phyloP scores from a whole-genome alignment of 2,888 invertebrate genomes.

The Apamea crenata region DNA sequence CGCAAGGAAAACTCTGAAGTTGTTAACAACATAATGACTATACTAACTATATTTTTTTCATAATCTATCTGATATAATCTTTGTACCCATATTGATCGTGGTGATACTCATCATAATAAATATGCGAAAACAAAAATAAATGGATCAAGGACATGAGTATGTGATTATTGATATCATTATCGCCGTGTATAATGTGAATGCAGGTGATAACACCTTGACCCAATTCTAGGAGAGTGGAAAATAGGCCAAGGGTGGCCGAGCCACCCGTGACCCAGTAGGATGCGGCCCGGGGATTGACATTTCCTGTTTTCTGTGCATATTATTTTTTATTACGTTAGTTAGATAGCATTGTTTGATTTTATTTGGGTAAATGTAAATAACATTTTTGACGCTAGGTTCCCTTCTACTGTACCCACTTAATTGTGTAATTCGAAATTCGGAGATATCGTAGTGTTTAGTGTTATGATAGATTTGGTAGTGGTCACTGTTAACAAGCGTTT shows the following conservation, averaged over 20 bases:
- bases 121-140: constrained; percentile 54
- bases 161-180: constrained; percentile 72
- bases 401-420: background rate
- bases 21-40: background rate
- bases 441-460: background rate
- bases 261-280: constrained; percentile 72
- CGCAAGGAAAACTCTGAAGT: background rate
- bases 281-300: constrained; percentile 47
- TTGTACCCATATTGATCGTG: constrained; percentile 7
- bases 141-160: constrained; percentile 70
- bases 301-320: constrained; percentile 43
- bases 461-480: background rate
- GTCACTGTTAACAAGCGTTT: background rate
- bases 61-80: background rate
- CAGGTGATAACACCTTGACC: constrained; percentile 73
- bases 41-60: background rate
- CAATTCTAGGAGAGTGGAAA: constrained; percentile 72
- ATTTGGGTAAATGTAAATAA: background rate
- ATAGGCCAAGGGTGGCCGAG: constrained; percentile 81
- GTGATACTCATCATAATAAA: constrained; percentile 13
- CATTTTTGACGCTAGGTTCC: background rate
- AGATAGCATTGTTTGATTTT: background rate
- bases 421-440: background rate
- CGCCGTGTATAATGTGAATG: constrained; percentile 66
- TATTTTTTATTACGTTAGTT: constrained; percentile 15